phyloP scores from a whole-genome alignment of 2,113 vertebrate genomes.

The Dicentrarchus labrax region DNA sequence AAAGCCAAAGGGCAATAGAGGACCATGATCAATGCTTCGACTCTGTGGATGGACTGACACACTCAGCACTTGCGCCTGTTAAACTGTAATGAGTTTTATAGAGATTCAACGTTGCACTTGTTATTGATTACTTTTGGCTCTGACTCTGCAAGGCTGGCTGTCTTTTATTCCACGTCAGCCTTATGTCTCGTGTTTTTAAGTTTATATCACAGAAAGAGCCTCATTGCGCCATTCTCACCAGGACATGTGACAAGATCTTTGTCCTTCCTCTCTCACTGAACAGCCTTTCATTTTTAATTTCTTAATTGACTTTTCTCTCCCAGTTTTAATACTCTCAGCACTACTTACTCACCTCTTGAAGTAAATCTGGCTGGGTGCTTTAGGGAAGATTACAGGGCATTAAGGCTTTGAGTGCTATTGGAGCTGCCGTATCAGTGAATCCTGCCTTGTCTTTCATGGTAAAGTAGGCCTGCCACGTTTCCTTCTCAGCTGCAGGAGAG shows the following conservation, averaged over 20 bases:
- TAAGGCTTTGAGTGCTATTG: slow-evolving; percentile 62
- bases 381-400: slow-evolving; percentile 71
- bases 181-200: not conserved
- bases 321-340: slow-evolving; percentile 63
- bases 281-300: slow-evolving; percentile 55
- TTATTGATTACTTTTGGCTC: slow-evolving; percentile 59
- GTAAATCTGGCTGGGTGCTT: slow-evolving; percentile 57
- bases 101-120: slow-evolving; percentile 62
- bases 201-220: slow-evolving; percentile 21
- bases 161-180: slow-evolving; percentile 50
- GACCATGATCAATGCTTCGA: slow-evolving; percentile 35
- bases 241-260: slow-evolving; percentile 15
- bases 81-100: slow-evolving; percentile 71
- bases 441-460: slow-evolving; percentile 36
- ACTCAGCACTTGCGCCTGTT: slow-evolving; percentile 69
- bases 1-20: slow-evolving; percentile 30
- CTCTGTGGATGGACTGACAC: slow-evolving; percentile 36
- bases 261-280: slow-evolving; percentile 8
- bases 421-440: slow-evolving; percentile 62
- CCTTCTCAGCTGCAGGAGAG: slow-evolving; percentile 43
- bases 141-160: slow-evolving; percentile 41
- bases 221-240: slow-evolving; percentile 1
- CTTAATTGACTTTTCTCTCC: slow-evolving; percentile 67
- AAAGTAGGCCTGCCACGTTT: slow-evolving; percentile 31
- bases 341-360: slow-evolving; percentile 59